Conservation (phyloP, 2,113 vertebrate species). For the Ranitomeya variabilis region DNA sequence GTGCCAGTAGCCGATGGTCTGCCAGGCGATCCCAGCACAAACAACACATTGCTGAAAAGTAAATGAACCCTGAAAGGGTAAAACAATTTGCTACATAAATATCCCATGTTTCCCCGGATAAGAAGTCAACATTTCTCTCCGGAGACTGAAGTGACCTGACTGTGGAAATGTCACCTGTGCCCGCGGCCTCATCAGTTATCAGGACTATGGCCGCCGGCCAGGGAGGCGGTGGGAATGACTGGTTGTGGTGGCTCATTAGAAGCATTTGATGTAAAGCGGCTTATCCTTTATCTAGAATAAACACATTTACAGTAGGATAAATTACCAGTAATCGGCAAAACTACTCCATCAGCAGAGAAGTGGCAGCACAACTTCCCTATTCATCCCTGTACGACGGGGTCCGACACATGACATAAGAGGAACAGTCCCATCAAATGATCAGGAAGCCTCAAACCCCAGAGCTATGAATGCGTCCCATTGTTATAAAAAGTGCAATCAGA, state of each 20-base stretch:
- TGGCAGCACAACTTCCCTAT: background rate
- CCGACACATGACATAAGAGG: constrained; percentile 1
- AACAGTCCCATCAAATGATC: constrained; percentile 22
- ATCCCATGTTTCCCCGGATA: background rate
- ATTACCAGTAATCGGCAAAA: constrained; percentile 17
- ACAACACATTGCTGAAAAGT: background rate
- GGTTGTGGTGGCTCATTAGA: constrained; percentile 27
- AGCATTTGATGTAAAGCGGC: background rate
- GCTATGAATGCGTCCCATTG: background rate
- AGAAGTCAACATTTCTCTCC: background rate
- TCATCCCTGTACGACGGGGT: background rate
- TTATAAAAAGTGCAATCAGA: background rate
- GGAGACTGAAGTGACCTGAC: background rate
- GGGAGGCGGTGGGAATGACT: background rate
- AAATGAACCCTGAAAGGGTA: background rate
- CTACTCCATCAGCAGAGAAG: background rate
- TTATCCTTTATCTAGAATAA: constrained; percentile 45
- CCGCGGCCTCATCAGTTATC: background rate
- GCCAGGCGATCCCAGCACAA: background rate
- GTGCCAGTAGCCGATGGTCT: background rate
- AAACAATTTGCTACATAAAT: background rate
- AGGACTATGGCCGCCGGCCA: background rate
- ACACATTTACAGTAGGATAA: constrained; percentile 38
- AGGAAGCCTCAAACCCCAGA: background rate
- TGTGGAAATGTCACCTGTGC: background rate